Base-by-base conservation (phyloP, 2,113 vertebrate genomes). In the Panurus biarmicus region DNA sequence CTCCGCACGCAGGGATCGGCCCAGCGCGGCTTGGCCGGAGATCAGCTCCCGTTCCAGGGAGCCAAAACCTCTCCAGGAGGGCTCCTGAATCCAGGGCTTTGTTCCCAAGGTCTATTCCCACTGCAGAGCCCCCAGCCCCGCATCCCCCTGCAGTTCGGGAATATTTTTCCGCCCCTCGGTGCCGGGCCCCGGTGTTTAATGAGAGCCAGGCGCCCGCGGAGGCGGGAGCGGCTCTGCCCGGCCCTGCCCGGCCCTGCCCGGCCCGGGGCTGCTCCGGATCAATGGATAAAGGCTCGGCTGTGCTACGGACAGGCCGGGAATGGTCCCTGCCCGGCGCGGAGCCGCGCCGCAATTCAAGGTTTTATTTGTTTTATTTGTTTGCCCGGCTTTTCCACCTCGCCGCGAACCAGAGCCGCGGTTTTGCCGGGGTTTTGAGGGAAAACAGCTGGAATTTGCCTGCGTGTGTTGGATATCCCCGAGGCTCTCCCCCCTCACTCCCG, bases 1-100 rank as follows among this genome's bases (percentile, higher is more conserved):
- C 14, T 14, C 5, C 0, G 3, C 73, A 47, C 0, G 11, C 0
- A 2, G 75, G 31, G n/a, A 17, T 24, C 11, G 1, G 5, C 66
- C 69, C 65, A 14, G 24, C 36, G 10, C 2, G 0, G 15, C 66
- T 82, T 51, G 75, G 84, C 60, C 17, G 80, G 28, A 9, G 53
- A 58, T 25, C 85, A 81, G 10, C 38, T 80, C 14, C 31, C 47
- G 48, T 47, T 38, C 71, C 8, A 1, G 51, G 24, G 10, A 75
- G 29, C 54, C 78, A 40, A 76, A 86, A 44, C 2, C 1, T 70
- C 80, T 84, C 67, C 25, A 17, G 72, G 75, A 7, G 14, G 42
- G 24, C 44, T 87, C 65, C 81, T 70, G 89, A 86, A 60, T 22
- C 44, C 86, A 12, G 71, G 3, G 31, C 83, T 89, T 77, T 88